Base-by-base conservation (phyloP, 1,140 invertebrate species). In the Drosophila pseudoananassae region DNA sequence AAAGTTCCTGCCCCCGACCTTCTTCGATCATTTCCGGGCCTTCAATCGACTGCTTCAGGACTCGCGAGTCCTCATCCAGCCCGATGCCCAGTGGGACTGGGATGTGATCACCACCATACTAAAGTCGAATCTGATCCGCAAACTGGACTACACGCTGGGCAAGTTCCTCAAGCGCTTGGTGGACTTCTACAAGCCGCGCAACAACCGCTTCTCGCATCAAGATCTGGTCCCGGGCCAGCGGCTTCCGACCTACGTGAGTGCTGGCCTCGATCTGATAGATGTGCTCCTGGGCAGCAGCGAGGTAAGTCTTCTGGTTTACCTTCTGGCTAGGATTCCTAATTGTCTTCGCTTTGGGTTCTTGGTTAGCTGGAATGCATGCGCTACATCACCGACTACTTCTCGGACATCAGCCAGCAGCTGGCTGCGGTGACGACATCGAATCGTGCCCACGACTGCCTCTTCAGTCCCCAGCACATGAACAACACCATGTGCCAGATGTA, bases 401-500 rank as follows among this genome's bases (percentile, higher is more conserved):
- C 90, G 15, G 98, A 98, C 84, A 95, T 99, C 12, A 94, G 94
- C 36, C 92, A 93, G 1, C 96, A 97, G 90, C 93, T 99, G 29
- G 92, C 94, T 27, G 94, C 95, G 15, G 96, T 98, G 29, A 94
- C 94, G 25, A 94, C 93, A 8, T 93, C 95, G 12, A 94, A 94
- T 78, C 95, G 96, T 60, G 95, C 96, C 0, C 96, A 97, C 82
- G 97, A 98, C 89, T 97, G 96, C 74, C 92, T 98, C 0, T 96
- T 99, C 68, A 98, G 97, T 91, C 97, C 97, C 0, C 94, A 96
- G 63, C 96, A 97, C 89, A 95, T 99, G 93, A 94, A 95, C 51
- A 97, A 95, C 70, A 98, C 97, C 4, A 96, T 97, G 90, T 97
- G 96, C 91, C 97, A 98, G 91, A 96, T 96, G 91, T 99, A 99